Evolutionary conservation across 2,888 invertebrate genomes (phyloP), one percentile per base, ranked within the genome.

Genomic region (Cephus nigrinus): DNA sequence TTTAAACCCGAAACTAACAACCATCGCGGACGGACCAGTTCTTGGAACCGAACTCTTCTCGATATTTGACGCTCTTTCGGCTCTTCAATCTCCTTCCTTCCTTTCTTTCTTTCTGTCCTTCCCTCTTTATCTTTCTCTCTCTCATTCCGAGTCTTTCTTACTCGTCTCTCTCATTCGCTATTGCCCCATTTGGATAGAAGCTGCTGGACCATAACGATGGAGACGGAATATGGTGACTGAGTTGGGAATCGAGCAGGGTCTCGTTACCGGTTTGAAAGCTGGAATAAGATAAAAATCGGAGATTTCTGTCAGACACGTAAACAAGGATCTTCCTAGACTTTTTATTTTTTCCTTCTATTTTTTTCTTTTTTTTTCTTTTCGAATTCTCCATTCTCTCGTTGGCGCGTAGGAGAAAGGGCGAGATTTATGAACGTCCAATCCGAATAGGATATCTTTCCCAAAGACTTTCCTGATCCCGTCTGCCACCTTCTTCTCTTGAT

Each of bases 1-100:
- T 89, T 89, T 86, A 83, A 86, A 86, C 82, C 86, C 85, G 86
- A 88, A 89, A 85, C 88, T 86, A 89, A 88, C 89, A 88, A 85
- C 86, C 86, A 83, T 86, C 82, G 85, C 81, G 82, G 79, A 79
- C 78, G 74, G 74, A 79, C 80, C 78, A 77, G 81, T 91, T 91
- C 89, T 88, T 74, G 84, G 88, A 90, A 90, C 80, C 83, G 83
- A 86, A 84, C 75, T 81, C 83, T 82, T 79, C 82, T 81, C 85
- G 86, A 88, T 86, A 86, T 84, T 87, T 84, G 88, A 86, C 83
- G 86, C 83, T 81, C 80, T 75, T 75, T 73, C 71, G 78, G 78
- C 78, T 77, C 77, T 78, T 79, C 71, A 71, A 31, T 69, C 78
- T 76, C 68, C 72, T 36, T 35, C 36, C 35, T 36, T 35, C 33